phyloP scores from a whole-genome alignment of 92 coral and sea anemone genomes.

The Palythoa grandis region DNA sequence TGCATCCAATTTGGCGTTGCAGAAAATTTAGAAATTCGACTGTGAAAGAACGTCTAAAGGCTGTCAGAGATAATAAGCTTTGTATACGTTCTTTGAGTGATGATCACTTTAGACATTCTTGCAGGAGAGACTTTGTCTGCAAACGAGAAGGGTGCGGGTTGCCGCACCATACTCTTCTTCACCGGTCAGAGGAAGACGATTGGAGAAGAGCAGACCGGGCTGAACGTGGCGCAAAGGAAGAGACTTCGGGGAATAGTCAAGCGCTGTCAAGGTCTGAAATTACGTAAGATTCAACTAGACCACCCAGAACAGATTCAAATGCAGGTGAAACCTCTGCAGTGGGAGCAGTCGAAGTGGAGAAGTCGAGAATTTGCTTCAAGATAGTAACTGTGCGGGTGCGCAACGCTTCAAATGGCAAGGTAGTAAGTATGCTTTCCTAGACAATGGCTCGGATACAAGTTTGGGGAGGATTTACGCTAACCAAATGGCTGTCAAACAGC shows the following conservation, averaged over 20 bases:
- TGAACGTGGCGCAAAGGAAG: constrained; percentile 19
- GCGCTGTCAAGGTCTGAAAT: constrained; percentile 30
- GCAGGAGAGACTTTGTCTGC: constrained; percentile 49
- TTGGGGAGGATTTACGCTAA: constrained; percentile 74
- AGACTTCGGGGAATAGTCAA: constrained; percentile 29
- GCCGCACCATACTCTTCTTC: constrained; percentile 48
- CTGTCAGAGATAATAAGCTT: constrained; percentile 38
- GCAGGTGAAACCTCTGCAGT: constrained; percentile 14
- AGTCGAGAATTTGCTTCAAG: constrained; percentile 54
- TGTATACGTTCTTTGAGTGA: constrained; percentile 43
- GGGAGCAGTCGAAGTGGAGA: constrained; percentile 12
- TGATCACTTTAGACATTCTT: constrained; percentile 43
- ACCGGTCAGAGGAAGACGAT: constrained; percentile 29
- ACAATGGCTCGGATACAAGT: constrained; percentile 66
- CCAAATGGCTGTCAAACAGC: constrained; percentile 69
- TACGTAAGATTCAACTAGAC: constrained; percentile 19
- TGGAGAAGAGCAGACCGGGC: constrained; percentile 30
- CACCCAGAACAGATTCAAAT: constrained; percentile 22
- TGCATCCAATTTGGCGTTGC: constrained; percentile 47
- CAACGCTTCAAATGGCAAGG: constrained; percentile 45
- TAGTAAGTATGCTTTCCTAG: constrained; percentile 59
- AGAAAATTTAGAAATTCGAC: constrained; percentile 34
- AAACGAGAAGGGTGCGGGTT: constrained; percentile 47
- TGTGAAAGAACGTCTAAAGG: constrained; percentile 44
- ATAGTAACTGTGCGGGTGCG: constrained; percentile 61